phyloP scores from a whole-genome alignment of 1,140 invertebrate genomes.

The Dendrolimus kikuchii region DNA sequence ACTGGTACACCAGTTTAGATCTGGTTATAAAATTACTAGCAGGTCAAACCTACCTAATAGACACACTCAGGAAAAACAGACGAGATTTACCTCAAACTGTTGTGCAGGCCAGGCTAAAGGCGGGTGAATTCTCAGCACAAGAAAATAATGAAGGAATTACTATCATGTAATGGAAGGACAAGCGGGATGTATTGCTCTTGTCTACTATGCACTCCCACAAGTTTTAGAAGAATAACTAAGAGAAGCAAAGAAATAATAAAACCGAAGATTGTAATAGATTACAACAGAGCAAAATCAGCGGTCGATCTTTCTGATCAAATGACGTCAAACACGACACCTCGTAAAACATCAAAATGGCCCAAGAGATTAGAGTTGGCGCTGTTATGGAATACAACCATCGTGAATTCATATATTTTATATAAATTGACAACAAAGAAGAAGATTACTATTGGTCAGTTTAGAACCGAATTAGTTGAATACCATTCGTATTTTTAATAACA shows the following conservation, averaged over 20 bases:
- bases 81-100: slow-evolving; percentile 47
- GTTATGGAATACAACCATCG: slow-evolving; percentile 33
- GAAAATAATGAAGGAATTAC: slow-evolving; percentile 50
- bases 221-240: slow-evolving; percentile 5
- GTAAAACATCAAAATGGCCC: slow-evolving; percentile 47
- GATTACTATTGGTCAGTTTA: too few species aligned
- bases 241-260: background rate
- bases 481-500: too few species aligned
- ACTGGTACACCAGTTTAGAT: slow-evolving; percentile 52
- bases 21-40: slow-evolving; percentile 47
- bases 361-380: slow-evolving; percentile 37
- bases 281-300: slow-evolving; percentile 36
- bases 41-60: slow-evolving; percentile 50
- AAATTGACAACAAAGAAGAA: too few species aligned
- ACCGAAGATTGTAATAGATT: slow-evolving; percentile 21
- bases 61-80: slow-evolving; percentile 50
- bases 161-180: slow-evolving; percentile 58
- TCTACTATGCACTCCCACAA: slow-evolving; percentile 43
- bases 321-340: slow-evolving; percentile 27
- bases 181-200: slow-evolving; percentile 45
- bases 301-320: slow-evolving; percentile 45
- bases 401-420: too few species aligned
- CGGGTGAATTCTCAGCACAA: slow-evolving; percentile 34
- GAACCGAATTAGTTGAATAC: too few species aligned
- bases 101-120: slow-evolving; percentile 42